Evolutionary conservation across 2,113 vertebrate genomes (phyloP), one percentile per base, ranked within the genome.

Genomic region (Corythornis cristatus): DNA sequence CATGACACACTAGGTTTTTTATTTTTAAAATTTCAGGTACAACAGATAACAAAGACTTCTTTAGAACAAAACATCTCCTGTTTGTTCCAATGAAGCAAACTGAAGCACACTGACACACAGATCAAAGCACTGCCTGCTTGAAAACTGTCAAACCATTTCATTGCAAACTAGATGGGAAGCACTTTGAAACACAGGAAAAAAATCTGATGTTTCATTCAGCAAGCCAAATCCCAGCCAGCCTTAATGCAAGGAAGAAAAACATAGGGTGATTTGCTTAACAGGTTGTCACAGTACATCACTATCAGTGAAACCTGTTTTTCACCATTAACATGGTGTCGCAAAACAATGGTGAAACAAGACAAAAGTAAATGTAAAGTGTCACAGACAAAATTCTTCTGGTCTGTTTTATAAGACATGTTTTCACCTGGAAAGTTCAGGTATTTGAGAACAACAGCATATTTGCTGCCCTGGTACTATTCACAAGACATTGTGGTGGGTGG

Each of bases 81-180:
- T 79, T 93, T 82, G 78, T 54, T 93, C 89, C 91, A 65, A 23
- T 11, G 57, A 86, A 92, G 68, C 0, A 4, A 91, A 45, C 8
- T 78, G 75, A 93, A 90, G 42, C n/a, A 61, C 83, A 68, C 0
- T 93, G 93, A 89, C 89, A 76, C 35, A 5, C 4, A 66, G 91
- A 96, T 96, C 93, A 87, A 93, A 95, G 87, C 57, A 50, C 35
- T 87, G 62, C 62, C 82, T 95, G 15, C 93, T 50, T 93, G 82
- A 92, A 84, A 95, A 87, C 78, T 93, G 89, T 89, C 93, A 96
- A 89, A 85, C 54, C 28, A 37, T 87, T 73, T 93, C 71, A 45
- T 7, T 50, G 50, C 50, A 65, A 91, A 93, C 57, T 45, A 45
- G 71, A 82, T 50, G 33, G 58, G 21, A 86, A 73, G 37, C n/a